Percentiles rank a stretch among this genome's conserved stretches.
Evolutionary conservation across 2,888 invertebrate genomes (phyloP).

Genomic region (Allolobophora icterica): DNA sequence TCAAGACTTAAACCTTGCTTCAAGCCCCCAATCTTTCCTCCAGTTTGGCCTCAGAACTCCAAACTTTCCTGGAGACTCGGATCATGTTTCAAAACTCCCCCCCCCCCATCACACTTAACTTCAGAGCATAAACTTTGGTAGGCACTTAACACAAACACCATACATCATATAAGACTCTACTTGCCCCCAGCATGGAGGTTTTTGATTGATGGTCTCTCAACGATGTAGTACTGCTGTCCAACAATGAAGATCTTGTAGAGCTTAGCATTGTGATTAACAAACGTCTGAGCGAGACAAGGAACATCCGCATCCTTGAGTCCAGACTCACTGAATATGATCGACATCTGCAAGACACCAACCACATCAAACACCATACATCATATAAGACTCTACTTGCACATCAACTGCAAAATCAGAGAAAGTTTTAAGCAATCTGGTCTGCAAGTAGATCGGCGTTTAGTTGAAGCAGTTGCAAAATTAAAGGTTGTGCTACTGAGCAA

Average conservation of each 20-base stretch:
- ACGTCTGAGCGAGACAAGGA: conserved; percentile 86
- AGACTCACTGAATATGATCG: conserved; percentile 81
- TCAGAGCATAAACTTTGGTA: neutral
- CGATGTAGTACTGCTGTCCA: conserved; percentile 76
- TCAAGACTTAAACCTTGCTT: no score
- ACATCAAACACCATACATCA: neutral
- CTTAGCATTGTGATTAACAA: conserved; percentile 86
- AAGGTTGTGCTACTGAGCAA: neutral
- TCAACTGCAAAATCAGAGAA: neutral
- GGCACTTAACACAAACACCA: neutral
- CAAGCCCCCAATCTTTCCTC: no score
- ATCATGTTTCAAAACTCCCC: no score
- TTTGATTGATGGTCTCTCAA: conserved; percentile 83
- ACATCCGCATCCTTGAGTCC: conserved; percentile 78
- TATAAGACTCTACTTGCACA: no score
- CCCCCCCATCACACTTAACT: neutral
- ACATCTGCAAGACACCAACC: conserved; percentile 70
- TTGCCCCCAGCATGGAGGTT: conserved; percentile 77
- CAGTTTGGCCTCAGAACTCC: no score
- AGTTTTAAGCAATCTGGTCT: neutral
- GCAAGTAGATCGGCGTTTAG: neutral
- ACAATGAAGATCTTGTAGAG: conserved; percentile 85
- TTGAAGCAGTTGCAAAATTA: neutral
- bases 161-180: conserved; percentile 34
- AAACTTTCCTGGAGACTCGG: no score